Base-by-base conservation (phyloP, 2,797 vertebrate species). In the Bufotes viridis region DNA sequence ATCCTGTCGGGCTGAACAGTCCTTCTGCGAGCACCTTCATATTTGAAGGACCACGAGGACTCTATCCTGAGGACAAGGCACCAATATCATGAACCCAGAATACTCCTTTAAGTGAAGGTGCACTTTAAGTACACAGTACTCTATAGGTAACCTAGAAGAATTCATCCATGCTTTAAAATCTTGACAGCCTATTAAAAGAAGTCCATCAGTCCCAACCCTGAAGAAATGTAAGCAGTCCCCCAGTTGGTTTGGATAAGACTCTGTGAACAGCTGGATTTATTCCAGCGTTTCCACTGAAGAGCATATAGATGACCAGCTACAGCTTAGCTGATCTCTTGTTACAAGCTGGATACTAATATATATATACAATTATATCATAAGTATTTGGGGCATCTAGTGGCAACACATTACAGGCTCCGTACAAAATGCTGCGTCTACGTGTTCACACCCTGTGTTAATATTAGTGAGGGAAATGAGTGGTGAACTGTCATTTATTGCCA, bases 331-430 rank as follows among this genome's bases (percentile, higher is more conserved):
- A 26, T 69, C 65, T n/a, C n/a, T 26, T 69, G 65, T 26, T 26
- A 26, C 65, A 24, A 67, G 13, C n/a, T 67, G 13, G 65, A 67
- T 26, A 67, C 29, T 42, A 17, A 42, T 2, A 42, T 72, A 42
- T 42, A 18, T 7, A 20, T 14, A 72, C 14, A 15, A 15, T 20
- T 49, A 1, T 51, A 22, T 1, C 34, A 14, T 0, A 18, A 42
- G 15, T 42, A 18, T 51, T n/a, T n/a, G 74, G 51, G 49, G 22
- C 7, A 9, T 74, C 70, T 74, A 22, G 2, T 12, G 17, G 81
- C 88, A 89, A 87, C 74, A 60, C 74, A 80, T 63, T 83, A 51
- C 75, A 78, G 75, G 75, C 85, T 86, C 81, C 22, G 80, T 57
- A 75, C 34, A 63, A 55, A 67, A 76, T 26, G 83, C 72, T 63